Evolutionary conservation across 2,797 vertebrate species (phyloP).

Genomic region (Chiloscyllium punctatum): DNA sequence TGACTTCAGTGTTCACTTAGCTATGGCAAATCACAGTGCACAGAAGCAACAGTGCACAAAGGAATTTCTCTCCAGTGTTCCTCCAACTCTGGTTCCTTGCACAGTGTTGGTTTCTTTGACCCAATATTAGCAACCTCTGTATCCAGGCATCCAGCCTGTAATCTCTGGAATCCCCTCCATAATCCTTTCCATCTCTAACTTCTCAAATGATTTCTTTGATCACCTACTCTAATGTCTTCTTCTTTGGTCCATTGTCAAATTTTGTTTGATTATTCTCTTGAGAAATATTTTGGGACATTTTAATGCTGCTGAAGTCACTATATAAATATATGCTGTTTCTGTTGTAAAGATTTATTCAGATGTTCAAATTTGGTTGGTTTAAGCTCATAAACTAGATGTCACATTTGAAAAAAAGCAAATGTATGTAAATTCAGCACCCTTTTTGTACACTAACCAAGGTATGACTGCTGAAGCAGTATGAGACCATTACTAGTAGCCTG

Average conservation of each 20-base stretch:
- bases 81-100: not conserved
- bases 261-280: not conserved
- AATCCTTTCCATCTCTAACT: not conserved
- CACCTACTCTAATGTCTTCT: not conserved
- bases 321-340: not conserved
- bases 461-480: not conserved
- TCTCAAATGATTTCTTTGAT: not conserved
- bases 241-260: not conserved
- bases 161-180: not conserved
- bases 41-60: too few relatives aligned
- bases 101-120: not conserved
- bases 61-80: not conserved
- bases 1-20: too few relatives aligned
- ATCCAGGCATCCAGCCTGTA: not conserved
- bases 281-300: not conserved
- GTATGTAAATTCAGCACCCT: not conserved
- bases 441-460: not conserved
- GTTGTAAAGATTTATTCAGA: not conserved
- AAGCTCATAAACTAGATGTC: not conserved
- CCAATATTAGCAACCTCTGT: not conserved
- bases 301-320: not conserved
- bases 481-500: not conserved
- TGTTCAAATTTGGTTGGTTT: not conserved
- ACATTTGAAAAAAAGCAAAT: not conserved
- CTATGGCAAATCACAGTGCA: too few relatives aligned